Base-by-base conservation (phyloP, 2,113 vertebrate genomes). In the Malaclemys terrapin region DNA sequence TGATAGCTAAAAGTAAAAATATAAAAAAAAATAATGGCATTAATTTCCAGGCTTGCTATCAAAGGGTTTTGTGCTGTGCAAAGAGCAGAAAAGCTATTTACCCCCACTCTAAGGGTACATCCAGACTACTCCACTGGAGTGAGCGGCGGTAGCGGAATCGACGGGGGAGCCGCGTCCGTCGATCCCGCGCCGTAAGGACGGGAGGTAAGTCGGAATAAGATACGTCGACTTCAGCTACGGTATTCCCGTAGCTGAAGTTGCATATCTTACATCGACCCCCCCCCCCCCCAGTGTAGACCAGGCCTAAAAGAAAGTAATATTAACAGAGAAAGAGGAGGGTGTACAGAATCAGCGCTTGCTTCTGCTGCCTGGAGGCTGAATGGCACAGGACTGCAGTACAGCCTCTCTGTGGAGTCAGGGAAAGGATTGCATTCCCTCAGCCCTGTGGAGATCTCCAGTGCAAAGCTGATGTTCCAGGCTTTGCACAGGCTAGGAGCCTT, bases 321-420 rank as follows among this genome's bases (percentile, higher is more conserved):
- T 1, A 3, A 49, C 20, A 81, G 54, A 62, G 53, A 72, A 78
- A 29, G 10, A 42, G 38, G n/a, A 75, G 49, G 92, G 31, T 62
- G 84, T 52, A 87, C 0, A 45, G 72, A 2, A 53, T 3, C 4
- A 0, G 50, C 85, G 57, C 62, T 45, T 19, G 5, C 79, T n/a
- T 80, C 9, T 93, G 82, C 75, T 91, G 91, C 52, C n/a, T 62
- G 78, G 53, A 0, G 0, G 2, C 50, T 50, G 35, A 85, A 4
- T 3, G 5, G 49, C 56, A 20, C 0, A 0, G 76, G 54, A 42
- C 5, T 2, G 31, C 5, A 0, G 31, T 69, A 31, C 20, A 16
- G 62, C 84, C 65, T 59, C 0, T n/a, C 35, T 69, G 62, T n/a
- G 62, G 10, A 0, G 49, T 27, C 47, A 80, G 72, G 14, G 53